A percentile compares a stretch with the other conserved stretches of the same genome.
Conservation (phyloP, 2,797 vertebrate species). For the Enteromius mattozi region DNA sequence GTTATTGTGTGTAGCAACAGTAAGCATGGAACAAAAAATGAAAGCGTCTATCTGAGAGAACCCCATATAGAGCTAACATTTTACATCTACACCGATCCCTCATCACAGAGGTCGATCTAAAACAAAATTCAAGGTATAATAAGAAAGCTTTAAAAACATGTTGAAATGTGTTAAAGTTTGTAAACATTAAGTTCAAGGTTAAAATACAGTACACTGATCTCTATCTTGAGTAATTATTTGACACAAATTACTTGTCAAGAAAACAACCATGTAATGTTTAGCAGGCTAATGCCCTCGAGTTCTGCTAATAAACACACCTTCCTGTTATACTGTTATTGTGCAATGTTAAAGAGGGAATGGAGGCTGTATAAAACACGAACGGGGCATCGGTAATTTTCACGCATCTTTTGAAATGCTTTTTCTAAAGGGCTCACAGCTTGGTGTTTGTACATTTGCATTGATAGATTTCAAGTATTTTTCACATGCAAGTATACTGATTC, state of each 20-base stretch:
- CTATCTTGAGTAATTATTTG: slow-evolving; percentile 11
- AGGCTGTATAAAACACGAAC: slow-evolving; percentile 5
- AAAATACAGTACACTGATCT: slow-evolving; percentile 66
- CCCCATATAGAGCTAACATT: not conserved
- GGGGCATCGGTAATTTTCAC: slow-evolving; percentile 10
- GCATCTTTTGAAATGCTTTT: slow-evolving; percentile 34
- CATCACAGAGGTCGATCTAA: not conserved
- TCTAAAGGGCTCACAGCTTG: slow-evolving; percentile 47
- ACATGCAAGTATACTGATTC: slow-evolving; percentile 12
- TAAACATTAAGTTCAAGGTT: slow-evolving; percentile 66
- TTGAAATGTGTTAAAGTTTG: slow-evolving; percentile 67
- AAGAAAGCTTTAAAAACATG: slow-evolving; percentile 45
- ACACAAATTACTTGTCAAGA: slow-evolving; percentile 11
- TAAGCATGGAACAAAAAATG: slow-evolving; percentile 23
- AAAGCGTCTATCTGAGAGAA: slow-evolving; percentile 21
- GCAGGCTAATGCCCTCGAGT: slow-evolving; percentile 29
- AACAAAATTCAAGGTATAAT: slow-evolving; percentile 26
- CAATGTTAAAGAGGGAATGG: slow-evolving; percentile 15
- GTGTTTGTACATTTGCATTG: slow-evolving; percentile 60
- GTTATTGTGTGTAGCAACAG: not conserved
- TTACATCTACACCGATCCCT: slow-evolving; percentile 22
- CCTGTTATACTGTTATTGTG: slow-evolving; percentile 35
- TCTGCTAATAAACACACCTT: slow-evolving; percentile 31
- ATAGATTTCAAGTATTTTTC: slow-evolving; percentile 75
- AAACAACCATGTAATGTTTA: slow-evolving; percentile 30